These are phyloP conservation scores for Vombatus ursinus DNA, from an alignment of 2,113 vertebrate genomes.

Conservation along the genomic window DNA sequence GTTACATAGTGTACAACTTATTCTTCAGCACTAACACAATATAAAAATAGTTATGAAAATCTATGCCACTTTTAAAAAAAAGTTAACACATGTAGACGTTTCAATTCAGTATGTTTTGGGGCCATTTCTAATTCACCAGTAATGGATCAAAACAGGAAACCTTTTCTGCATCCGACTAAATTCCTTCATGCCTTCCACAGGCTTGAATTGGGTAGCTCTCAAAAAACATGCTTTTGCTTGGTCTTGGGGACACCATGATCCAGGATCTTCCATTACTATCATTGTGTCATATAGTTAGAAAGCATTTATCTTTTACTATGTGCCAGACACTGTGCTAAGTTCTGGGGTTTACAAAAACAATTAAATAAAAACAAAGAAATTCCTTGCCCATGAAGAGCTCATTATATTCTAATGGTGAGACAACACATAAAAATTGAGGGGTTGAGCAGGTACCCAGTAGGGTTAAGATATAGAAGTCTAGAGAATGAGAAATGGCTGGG, in stretches of 20 bases:
- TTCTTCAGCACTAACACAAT: constrained; percentile 64
- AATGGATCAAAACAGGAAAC: neutral
- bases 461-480: neutral
- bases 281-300: neutral
- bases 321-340: neutral
- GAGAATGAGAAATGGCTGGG: neutral
- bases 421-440: neutral
- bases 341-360: neutral
- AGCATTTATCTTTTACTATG: neutral
- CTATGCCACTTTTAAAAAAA: neutral
- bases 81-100: neutral
- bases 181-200: neutral
- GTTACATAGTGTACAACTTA: constrained; percentile 60
- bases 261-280: neutral
- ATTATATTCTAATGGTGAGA: neutral
- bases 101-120: constrained; percentile 38
- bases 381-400: neutral
- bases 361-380: neutral
- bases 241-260: neutral
- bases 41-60: constrained; percentile 57
- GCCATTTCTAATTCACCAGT: neutral
- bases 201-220: neutral
- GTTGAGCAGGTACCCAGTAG: neutral
- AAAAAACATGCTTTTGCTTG: constrained; percentile 8
- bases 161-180: neutral